Conservation (phyloP, 2,113 vertebrate genomes). For the Phocoena sinus region DNA sequence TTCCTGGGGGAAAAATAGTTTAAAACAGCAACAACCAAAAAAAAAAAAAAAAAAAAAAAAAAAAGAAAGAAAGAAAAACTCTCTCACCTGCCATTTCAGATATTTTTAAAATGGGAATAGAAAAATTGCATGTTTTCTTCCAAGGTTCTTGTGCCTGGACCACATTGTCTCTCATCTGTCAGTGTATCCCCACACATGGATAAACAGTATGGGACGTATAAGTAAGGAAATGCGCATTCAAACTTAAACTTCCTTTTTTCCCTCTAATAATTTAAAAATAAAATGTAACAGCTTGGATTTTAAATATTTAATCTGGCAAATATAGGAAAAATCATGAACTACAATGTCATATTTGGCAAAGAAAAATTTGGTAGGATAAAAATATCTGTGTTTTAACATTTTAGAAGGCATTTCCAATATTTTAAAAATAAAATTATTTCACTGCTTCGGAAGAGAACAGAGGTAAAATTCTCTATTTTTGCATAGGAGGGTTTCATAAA, state of each 20-base stretch:
- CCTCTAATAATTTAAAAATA: constrained; percentile 74
- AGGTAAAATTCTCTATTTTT: constrained; percentile 48
- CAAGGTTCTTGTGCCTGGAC: background rate
- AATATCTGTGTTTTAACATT: constrained; percentile 72
- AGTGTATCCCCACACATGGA: constrained; percentile 48
- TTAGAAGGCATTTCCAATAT: constrained; percentile 67
- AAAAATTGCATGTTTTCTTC: background rate
- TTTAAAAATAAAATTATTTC: constrained; percentile 66
- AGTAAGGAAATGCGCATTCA: constrained; percentile 55
- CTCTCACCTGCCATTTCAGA: constrained; percentile 37
- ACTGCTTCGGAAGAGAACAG: constrained; percentile 33
- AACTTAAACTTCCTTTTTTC: constrained; percentile 64
- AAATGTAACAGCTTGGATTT: constrained; percentile 73
- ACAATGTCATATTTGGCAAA: constrained; percentile 73
- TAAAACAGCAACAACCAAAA: background rate
- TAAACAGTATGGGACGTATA: constrained; percentile 47
- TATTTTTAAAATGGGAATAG: background rate
- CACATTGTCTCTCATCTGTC: constrained; percentile 44
- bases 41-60: background rate
- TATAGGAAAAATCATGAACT: constrained; percentile 66
- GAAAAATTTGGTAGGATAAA: constrained; percentile 70
- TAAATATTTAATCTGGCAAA: constrained; percentile 76
- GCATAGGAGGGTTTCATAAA: background rate
- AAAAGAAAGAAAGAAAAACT: background rate
- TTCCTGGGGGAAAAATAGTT: background rate